Percentiles rank a stretch among this genome's conserved stretches.
Evolutionary conservation across 2,888 invertebrate species (phyloP).

Genomic region (Scotopteryx bipunctaria): DNA sequence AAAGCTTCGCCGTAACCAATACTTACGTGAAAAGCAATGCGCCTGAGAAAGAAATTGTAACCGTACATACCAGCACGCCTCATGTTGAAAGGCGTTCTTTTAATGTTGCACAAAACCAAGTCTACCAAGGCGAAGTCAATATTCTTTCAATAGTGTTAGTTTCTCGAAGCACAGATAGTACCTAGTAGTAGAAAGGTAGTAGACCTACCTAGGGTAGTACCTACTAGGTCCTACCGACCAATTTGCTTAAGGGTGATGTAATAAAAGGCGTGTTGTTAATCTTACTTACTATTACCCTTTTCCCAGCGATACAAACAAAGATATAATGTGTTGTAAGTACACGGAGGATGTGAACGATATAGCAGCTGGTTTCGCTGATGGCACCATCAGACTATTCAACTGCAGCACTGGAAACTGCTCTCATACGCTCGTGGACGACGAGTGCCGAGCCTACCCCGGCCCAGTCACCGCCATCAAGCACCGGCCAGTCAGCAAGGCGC

Average conservation of each 20-base stretch:
- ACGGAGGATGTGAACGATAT: conserved; percentile 84
- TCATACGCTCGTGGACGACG: conserved; percentile 79
- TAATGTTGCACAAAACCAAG: conserved; percentile 62
- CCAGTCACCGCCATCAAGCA: conserved; percentile 85
- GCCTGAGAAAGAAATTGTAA: conserved; percentile 62
- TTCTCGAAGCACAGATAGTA: too few species aligned
- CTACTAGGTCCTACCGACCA: too few species aligned
- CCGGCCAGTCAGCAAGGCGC: conserved; percentile 82
- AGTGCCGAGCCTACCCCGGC: conserved; percentile 78
- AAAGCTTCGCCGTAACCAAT: conserved; percentile 55
- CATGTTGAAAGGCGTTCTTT: conserved; percentile 56
- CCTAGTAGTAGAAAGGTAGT: too few species aligned
- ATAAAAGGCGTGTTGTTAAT: neutral
- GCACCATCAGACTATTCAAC: conserved; percentile 81
- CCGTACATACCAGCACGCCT: conserved; percentile 67
- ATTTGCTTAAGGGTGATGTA: too few species aligned
- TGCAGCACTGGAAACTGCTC: conserved; percentile 72
- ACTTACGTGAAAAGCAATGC: conserved; percentile 45
- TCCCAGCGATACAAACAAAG: conserved; percentile 78
- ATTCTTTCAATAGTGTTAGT: conserved; percentile 71
- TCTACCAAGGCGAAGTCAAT: conserved; percentile 70
- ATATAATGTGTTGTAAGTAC: conserved; percentile 84
- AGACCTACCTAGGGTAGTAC: too few species aligned
- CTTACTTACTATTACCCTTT: neutral
- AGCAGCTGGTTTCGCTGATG: conserved; percentile 85